Conservation (phyloP, 2,113 vertebrate species). For the Anguilla rostrata region DNA sequence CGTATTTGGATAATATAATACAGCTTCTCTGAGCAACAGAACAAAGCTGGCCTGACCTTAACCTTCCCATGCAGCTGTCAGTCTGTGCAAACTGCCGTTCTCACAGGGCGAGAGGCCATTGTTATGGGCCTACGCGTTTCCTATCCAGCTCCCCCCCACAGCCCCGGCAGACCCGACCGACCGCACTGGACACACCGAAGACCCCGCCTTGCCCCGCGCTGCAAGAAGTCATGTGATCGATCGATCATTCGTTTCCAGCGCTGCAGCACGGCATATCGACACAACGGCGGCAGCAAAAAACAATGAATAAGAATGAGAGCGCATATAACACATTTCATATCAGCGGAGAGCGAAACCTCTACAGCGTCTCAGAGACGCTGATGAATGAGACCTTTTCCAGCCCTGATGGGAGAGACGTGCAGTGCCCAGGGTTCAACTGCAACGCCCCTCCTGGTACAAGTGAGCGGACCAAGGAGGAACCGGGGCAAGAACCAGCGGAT, state of each 20-base stretch:
- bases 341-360: neutral
- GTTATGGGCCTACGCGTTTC: neutral
- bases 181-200: neutral
- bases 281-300: neutral
- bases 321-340: neutral
- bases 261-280: neutral
- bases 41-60: neutral
- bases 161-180: neutral
- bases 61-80: neutral
- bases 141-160: neutral
- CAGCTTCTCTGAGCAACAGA: neutral
- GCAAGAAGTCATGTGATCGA: neutral
- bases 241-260: neutral
- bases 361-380: neutral
- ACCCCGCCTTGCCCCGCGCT: neutral
- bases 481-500: conserved; percentile 45
- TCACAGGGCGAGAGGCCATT: neutral
- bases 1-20: neutral
- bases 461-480: conserved; percentile 40
- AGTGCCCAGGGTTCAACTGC: conserved; percentile 37
- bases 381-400: conserved; percentile 31
- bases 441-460: conserved; percentile 41
- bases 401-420: conserved; percentile 3
- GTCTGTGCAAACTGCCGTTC: neutral
- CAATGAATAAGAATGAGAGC: neutral